Conservation (phyloP, 2,888 invertebrate genomes). For the Synanthedon myopaeformis region DNA sequence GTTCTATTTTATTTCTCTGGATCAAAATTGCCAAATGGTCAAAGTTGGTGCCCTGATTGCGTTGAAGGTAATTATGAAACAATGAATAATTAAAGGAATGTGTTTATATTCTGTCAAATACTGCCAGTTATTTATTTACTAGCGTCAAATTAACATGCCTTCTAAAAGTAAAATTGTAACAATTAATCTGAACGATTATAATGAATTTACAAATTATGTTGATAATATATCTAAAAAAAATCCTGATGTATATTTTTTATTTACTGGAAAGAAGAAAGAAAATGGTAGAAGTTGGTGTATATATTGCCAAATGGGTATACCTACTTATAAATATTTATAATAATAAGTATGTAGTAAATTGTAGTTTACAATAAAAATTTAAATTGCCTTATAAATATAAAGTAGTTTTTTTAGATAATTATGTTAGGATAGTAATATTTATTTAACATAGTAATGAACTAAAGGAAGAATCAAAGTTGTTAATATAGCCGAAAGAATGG, state of each 20-base stretch:
- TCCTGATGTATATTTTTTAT: conserved; percentile 48
- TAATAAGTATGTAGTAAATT: neutral
- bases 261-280: conserved; percentile 54
- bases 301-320: conserved; percentile 45
- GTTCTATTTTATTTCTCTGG: conserved; percentile 75
- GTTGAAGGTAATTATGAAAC: conserved; percentile 73
- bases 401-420: too few species aligned
- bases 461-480: too few species aligned
- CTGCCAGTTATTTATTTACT: too few species aligned
- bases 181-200: conserved; percentile 29
- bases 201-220: conserved; percentile 32
- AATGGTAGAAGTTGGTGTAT: conserved; percentile 87
- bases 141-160: conserved; percentile 1
- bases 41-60: conserved; percentile 93
- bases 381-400: too few species aligned
- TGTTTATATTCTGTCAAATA: too few species aligned
- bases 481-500: too few species aligned
- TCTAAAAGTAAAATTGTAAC: conserved; percentile 15
- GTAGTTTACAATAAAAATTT: neutral
- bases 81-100: too few species aligned
- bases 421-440: too few species aligned
- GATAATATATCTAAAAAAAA: conserved; percentile 28
- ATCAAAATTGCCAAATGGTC: conserved; percentile 72
- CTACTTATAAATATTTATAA: neutral
- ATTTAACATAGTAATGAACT: too few species aligned